Evolutionary conservation across 2,797 vertebrate genomes (phyloP), one percentile per base, ranked within the genome.

Genomic region (Tarsius wallacei): DNA sequence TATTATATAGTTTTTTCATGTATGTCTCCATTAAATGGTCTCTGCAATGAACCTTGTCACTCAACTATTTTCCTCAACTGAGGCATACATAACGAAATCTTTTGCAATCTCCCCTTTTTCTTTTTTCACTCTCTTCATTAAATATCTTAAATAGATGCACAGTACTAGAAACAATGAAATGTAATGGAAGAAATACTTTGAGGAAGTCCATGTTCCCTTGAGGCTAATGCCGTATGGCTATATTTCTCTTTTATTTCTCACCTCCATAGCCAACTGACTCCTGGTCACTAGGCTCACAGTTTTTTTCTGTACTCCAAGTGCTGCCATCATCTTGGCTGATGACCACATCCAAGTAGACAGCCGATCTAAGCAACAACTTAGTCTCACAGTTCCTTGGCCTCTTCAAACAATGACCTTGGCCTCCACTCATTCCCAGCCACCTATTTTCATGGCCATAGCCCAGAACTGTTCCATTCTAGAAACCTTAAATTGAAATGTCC

Each of bases 401-500:
- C 57, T 91, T 95, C 87, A 87, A 53, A 76, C 36, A 86, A 49
- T 49, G 6, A 84, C 53, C 33, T 55, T 90, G 47, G 94, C 16
- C 63, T 84, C 55, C 21, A 80, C 10, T 86, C 28, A 86, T 88
- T 89, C 93, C 93, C 22, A 93, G 47, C 74, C 47, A 94, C 22
- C 42, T 73, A 97, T 73, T 93, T 90, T 85, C 24, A 94, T 12
- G 33, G 82, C 70, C 57, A 93, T 1, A 74, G 36, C 71, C 74
- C 96, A 73, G 13, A 94, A 87, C 2, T 59, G 21, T 51, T 70
- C 64, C 6, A 14, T 64, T 93, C 78, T 88, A 24, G n/a, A 93
- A 96, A 93, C 31, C 55, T 94, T 64, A 87, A 86, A 89, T 28
- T 63, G 42, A 96, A 94, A 90, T 64, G 33, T 49, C 22, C 80